phyloP scores from a whole-genome alignment of 2,797 vertebrate species.

The Hoplostethus mediterraneus region DNA sequence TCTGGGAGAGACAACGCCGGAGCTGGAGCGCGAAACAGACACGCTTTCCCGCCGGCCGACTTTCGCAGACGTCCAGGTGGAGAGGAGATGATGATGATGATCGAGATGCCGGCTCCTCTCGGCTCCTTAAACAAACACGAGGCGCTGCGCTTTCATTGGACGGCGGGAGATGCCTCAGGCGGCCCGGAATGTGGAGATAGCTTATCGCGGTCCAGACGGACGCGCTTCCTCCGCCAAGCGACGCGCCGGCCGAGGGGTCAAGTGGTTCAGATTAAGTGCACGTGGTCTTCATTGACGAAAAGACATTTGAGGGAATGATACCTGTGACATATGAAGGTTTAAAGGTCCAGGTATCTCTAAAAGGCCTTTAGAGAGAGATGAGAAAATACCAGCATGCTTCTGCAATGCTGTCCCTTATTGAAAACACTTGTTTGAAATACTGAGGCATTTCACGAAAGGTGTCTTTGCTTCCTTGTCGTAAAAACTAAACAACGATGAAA shows the following conservation, averaged over 20 bases:
- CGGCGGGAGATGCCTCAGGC: conserved; percentile 35
- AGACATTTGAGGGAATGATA: no score
- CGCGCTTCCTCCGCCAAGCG: not conserved
- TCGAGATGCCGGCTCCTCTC: conserved; percentile 10
- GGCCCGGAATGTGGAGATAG: conserved; percentile 55
- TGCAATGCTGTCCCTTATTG: no score
- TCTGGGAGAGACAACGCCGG: conserved; percentile 51
- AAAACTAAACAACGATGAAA: not conserved
- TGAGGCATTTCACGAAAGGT: not conserved
- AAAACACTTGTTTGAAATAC: not conserved
- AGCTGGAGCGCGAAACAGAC: conserved; percentile 42
- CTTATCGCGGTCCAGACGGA: not conserved
- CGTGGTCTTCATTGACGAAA: conserved; percentile 3
- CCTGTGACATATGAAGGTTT: not conserved
- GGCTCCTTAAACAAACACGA: conserved; percentile 51
- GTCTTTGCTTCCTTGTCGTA: no score
- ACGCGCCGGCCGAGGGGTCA: conserved; percentile 56
- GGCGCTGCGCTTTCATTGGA: conserved; percentile 48
- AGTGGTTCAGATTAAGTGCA: conserved; percentile 38
- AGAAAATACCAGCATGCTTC: no score
- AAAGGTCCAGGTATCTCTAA: not conserved
- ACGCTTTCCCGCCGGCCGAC: not conserved
- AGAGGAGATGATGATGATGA: conserved; percentile 12
- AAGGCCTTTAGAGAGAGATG: no score
- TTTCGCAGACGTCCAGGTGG: conserved; percentile 56